Percentiles rank a stretch among this genome's conserved stretches.
These are phyloP conservation scores for Silurus asotus DNA, from an alignment of 2,113 vertebrate genomes.

Conservation along the genomic window DNA sequence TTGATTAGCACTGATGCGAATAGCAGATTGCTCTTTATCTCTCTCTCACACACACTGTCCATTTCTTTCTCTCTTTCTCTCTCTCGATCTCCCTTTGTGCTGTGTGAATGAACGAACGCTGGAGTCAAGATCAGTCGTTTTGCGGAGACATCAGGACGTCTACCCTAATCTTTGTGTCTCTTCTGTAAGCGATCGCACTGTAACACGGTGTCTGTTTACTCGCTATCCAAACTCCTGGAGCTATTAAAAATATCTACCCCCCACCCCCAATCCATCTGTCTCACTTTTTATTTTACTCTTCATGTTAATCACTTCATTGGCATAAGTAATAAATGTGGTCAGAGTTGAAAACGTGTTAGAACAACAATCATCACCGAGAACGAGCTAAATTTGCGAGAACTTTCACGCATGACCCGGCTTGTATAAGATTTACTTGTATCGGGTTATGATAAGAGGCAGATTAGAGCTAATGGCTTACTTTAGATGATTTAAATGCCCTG, in stretches of 20 bases:
- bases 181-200: neutral
- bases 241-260: neutral
- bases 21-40: slow-evolving; percentile 28
- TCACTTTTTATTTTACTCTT: neutral
- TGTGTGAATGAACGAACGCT: neutral
- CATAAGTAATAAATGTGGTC: neutral
- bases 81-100: neutral
- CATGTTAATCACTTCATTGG: neutral
- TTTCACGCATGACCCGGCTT: neutral
- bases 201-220: neutral
- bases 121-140: neutral
- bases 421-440: neutral
- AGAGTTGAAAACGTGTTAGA: neutral
- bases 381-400: neutral
- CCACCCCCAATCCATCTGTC: neutral
- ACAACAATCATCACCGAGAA: neutral
- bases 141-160: neutral
- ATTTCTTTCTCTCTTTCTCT: slow-evolving; percentile 23
- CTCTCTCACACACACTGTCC: neutral
- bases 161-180: neutral
- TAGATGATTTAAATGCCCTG: neutral
- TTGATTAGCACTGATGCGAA: slow-evolving; percentile 65
- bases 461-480: neutral
- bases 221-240: neutral
- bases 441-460: neutral